These are phyloP conservation scores for Cecidostiba fungosa DNA, from an alignment of 2,888 invertebrate species.

Conservation along the genomic window DNA sequence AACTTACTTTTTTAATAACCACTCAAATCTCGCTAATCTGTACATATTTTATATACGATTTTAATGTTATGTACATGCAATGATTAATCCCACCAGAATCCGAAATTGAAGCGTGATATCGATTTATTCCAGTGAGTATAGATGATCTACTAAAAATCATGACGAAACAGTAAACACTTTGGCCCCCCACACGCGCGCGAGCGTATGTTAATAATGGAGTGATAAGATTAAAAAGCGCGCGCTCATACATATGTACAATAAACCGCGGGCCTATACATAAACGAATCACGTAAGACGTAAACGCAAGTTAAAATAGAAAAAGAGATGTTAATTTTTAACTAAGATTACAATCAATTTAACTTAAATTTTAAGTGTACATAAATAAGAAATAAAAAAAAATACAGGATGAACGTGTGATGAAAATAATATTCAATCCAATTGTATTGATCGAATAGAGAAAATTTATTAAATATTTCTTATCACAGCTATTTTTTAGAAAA, in stretches of 20 bases:
- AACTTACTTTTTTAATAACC: constrained; percentile 65
- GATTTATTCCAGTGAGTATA: constrained; percentile 23
- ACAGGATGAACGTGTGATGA: neutral
- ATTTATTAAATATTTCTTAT: constrained; percentile 48
- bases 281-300: neutral
- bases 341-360: too few species aligned
- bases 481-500: constrained; percentile 38
- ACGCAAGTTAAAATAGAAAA: too few species aligned
- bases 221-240: constrained; percentile 28
- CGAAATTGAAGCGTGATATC: constrained; percentile 1
- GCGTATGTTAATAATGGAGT: constrained; percentile 2
- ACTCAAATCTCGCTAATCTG: constrained; percentile 47
- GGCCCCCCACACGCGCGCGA: constrained; percentile 6
- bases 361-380: neutral
- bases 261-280: neutral
- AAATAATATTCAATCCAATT: neutral
- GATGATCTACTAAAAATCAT: constrained; percentile 32
- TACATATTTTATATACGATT: constrained; percentile 60
- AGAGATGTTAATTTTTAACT: too few species aligned
- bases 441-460: constrained; percentile 30
- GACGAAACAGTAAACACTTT: constrained; percentile 47
- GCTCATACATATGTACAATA: neutral
- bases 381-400: neutral
- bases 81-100: neutral
- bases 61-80: neutral